Percentiles rank a stretch among this genome's conserved stretches.
phyloP scores from a whole-genome alignment of 2,113 vertebrate genomes.

The Crotalus viridis region DNA sequence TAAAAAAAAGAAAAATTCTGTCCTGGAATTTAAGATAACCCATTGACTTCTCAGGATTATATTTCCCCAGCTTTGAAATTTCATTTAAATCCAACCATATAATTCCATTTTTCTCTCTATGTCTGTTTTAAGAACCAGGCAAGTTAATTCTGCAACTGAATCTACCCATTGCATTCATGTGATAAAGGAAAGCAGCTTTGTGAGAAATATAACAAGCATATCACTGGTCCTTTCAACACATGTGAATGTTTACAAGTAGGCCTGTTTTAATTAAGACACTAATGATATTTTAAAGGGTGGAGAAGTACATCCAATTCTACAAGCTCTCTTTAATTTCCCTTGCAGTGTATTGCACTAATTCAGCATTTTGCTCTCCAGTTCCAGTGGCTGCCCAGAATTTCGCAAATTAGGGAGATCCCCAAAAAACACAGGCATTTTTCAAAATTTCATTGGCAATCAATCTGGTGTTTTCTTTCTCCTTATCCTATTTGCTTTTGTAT shows the following conservation, averaged over 20 bases:
- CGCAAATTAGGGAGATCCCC: background rate
- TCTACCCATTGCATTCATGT: background rate
- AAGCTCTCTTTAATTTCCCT: background rate
- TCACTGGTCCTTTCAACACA: background rate
- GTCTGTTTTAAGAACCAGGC: background rate
- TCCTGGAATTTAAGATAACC: background rate
- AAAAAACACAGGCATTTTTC: background rate
- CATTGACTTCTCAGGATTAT: background rate
- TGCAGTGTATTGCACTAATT: background rate
- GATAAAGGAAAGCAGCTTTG: background rate
- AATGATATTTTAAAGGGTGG: slow-evolving; percentile 18
- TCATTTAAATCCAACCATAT: slow-evolving; percentile 6
- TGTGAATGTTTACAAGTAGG: background rate
- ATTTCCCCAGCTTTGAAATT: background rate
- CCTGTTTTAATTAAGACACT: background rate
- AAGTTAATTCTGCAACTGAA: background rate
- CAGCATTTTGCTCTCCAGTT: background rate
- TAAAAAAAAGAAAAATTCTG: background rate
- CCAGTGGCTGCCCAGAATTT: slow-evolving; percentile 1
- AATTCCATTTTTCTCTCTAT: background rate
- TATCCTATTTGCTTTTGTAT: background rate
- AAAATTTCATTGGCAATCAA: background rate
- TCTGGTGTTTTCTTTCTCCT: too few relatives aligned
- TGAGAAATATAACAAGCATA: background rate
- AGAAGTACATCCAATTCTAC: background rate